phyloP scores from a whole-genome alignment of 2,888 invertebrate genomes.

The Pyrochroa serraticornis region DNA sequence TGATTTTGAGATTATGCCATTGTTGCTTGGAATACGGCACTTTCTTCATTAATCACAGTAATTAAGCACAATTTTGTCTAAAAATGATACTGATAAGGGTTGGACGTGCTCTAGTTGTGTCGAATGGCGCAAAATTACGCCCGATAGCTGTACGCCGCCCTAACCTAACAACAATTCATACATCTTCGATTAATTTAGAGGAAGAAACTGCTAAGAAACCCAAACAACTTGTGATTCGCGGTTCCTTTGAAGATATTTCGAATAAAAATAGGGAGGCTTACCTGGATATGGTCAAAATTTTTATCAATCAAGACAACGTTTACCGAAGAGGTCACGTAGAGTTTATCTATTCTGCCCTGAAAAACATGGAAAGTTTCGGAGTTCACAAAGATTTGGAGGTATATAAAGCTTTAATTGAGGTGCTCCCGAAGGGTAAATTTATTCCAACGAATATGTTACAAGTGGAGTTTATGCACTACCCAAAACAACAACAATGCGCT shows the following conservation, averaged over 20 bases:
- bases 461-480: conserved; percentile 91
- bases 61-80: no score
- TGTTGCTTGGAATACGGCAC: no score
- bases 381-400: conserved; percentile 85
- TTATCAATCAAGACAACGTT: conserved; percentile 66
- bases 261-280: conserved; percentile 72
- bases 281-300: conserved; percentile 76
- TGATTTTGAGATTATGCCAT: no score
- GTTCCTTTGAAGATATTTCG: conserved; percentile 60
- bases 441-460: conserved; percentile 83
- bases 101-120: no score
- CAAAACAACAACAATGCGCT: conserved; percentile 93
- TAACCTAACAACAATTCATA: no score
- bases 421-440: conserved; percentile 88
- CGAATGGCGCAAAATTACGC: no score
- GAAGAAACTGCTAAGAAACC: neutral
- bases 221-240: conserved; percentile 57
- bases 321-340: conserved; percentile 88
- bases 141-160: no score
- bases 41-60: no score
- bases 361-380: conserved; percentile 87
- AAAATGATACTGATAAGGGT: no score
- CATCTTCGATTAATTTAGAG: no score
- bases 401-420: conserved; percentile 84
- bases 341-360: conserved; percentile 90